A percentile compares a stretch with the other conserved stretches of the same genome.
phyloP scores from a whole-genome alignment of 2,113 vertebrate genomes.

The Menidia beryllina region DNA sequence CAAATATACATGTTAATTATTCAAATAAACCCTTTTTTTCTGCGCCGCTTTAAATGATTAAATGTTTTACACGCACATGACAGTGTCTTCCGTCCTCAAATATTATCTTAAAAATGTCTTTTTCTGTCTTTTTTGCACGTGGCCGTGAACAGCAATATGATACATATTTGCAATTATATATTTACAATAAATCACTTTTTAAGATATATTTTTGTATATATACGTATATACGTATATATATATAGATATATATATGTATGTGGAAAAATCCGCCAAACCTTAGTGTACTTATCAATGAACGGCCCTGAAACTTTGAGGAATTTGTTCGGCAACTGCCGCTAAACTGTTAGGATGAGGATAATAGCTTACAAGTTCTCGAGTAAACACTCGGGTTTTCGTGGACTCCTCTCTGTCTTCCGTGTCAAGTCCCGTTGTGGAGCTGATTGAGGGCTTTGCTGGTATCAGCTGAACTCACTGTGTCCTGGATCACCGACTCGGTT shows the following conservation, averaged over 20 bases:
- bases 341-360: slow-evolving; percentile 3
- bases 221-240: slow-evolving; percentile 78
- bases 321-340: slow-evolving; percentile 51
- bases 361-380: background rate
- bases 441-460: slow-evolving; percentile 51
- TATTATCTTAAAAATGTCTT: slow-evolving; percentile 65
- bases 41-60: slow-evolving; percentile 62
- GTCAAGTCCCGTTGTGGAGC: background rate
- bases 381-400: background rate
- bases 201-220: background rate
- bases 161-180: slow-evolving; percentile 88
- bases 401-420: background rate
- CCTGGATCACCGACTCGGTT: background rate
- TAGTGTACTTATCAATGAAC: slow-evolving; percentile 39
- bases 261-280: slow-evolving; percentile 71
- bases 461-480: background rate
- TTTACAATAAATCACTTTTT: slow-evolving; percentile 88
- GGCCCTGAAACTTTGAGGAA: slow-evolving; percentile 57
- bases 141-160: slow-evolving; percentile 83
- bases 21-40: slow-evolving; percentile 89
- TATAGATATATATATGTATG: slow-evolving; percentile 74
- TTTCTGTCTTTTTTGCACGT: slow-evolving; percentile 80
- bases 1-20: slow-evolving; percentile 94
- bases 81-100: slow-evolving; percentile 86
- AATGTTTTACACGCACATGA: slow-evolving; percentile 82